These are phyloP conservation scores for Eudorcas thomsonii DNA, from an alignment of 2,113 vertebrate species.

Conservation along the genomic window DNA sequence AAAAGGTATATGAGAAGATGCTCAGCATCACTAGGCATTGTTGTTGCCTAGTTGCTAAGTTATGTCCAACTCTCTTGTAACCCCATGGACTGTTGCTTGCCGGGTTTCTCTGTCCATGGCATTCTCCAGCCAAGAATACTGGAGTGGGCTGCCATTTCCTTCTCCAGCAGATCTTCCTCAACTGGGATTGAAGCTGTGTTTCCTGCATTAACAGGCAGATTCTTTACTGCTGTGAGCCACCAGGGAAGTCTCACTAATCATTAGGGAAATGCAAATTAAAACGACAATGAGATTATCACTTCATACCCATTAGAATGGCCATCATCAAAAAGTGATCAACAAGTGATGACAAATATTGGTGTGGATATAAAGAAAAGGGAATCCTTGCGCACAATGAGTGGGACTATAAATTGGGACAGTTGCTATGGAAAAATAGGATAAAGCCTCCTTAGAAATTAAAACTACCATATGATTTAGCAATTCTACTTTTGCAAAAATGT, in stretches of 20 bases:
- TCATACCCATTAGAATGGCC: neutral
- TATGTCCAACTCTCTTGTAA: neutral
- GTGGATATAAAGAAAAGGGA: neutral
- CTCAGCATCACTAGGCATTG: neutral
- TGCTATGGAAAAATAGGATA: neutral
- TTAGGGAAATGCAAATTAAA: neutral
- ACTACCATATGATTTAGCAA: neutral
- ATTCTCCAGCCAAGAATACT: neutral
- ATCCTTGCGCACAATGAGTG: neutral
- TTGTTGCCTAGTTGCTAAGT: neutral
- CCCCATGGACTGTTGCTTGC: neutral
- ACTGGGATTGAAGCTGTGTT: accelerated
- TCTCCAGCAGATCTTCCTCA: neutral
- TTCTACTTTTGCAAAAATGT: neutral
- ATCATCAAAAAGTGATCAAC: neutral
- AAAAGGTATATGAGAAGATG: neutral
- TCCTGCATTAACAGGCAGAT: neutral
- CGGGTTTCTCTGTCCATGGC: neutral
- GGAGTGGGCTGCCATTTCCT: neutral
- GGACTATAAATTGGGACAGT: neutral
- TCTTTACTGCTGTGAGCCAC: neutral
- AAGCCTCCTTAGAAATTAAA: neutral
- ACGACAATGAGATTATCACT: neutral
- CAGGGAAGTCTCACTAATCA: neutral
- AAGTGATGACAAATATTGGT: neutral